These are phyloP conservation scores for Sebastolobus alascanus DNA, from an alignment of 2,797 vertebrate species.

Conservation along the genomic window DNA sequence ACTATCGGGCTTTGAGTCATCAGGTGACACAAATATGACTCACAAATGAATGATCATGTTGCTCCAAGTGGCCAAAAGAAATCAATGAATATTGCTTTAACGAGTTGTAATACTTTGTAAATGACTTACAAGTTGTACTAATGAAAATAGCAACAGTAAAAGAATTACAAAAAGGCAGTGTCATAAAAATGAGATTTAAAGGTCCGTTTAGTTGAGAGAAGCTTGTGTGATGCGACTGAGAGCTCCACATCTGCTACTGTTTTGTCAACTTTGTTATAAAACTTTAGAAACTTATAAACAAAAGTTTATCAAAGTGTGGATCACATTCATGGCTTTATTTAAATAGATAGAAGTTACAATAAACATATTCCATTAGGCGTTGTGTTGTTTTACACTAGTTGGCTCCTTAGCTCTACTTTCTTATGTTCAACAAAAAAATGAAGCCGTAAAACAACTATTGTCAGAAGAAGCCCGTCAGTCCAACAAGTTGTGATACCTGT, in stretches of 20 bases:
- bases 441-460: too few species aligned
- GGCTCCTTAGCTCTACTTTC: too few species aligned
- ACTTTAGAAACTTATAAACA: background rate
- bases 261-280: background rate
- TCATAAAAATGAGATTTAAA: background rate
- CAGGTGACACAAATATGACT: too few species aligned
- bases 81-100: background rate
- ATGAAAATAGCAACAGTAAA: background rate
- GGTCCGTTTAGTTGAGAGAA: background rate
- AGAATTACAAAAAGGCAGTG: background rate
- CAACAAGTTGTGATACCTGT: too few species aligned
- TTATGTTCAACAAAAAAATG: too few species aligned
- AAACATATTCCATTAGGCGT: too few species aligned
- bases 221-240: background rate
- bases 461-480: too few species aligned
- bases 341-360: background rate
- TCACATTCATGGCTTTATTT: background rate
- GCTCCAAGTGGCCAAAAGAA: background rate
- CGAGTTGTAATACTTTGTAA: background rate
- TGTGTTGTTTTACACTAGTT: too few species aligned
- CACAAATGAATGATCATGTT: too few species aligned
- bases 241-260: background rate
- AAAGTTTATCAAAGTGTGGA: background rate
- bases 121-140: background rate
- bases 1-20: too few species aligned